Percentiles rank a stretch among this genome's conserved stretches.
These are phyloP conservation scores for Trachelus stipa DNA, from an alignment of 2,888 invertebrate species.

Conservation along the genomic window DNA sequence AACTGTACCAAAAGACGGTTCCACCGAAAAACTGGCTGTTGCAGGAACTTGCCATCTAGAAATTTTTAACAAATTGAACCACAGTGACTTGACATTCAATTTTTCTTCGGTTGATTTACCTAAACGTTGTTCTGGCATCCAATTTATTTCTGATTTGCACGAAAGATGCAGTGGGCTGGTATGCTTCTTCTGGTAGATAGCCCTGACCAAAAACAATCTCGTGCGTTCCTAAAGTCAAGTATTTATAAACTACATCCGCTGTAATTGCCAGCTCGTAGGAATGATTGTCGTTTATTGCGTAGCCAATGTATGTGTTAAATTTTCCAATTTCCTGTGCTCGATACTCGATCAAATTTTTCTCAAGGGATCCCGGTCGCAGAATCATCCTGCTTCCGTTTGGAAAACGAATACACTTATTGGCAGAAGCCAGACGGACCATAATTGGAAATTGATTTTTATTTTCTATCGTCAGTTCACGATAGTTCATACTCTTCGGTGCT, in stretches of 20 bases:
- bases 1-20: conserved; percentile 70
- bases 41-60: conserved; percentile 69
- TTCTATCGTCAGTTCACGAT: conserved; percentile 52
- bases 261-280: conserved; percentile 62
- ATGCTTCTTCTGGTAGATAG: conserved; percentile 63
- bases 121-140: conserved; percentile 38
- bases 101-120: conserved; percentile 30
- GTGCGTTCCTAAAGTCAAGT: conserved; percentile 48
- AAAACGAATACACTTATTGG: conserved; percentile 36
- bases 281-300: conserved; percentile 65
- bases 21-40: conserved; percentile 67
- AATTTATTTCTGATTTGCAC: conserved; percentile 46
- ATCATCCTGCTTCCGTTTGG: conserved; percentile 37
- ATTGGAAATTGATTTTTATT: conserved; percentile 64
- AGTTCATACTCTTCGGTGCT: conserved; percentile 47
- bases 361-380: conserved; percentile 29
- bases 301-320: conserved; percentile 60
- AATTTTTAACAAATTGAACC: background rate
- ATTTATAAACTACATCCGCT: conserved; percentile 63
- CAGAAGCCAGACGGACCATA: conserved; percentile 35
- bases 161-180: conserved; percentile 31
- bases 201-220: conserved; percentile 62
- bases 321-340: conserved; percentile 50
- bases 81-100: conserved; percentile 12
- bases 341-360: conserved; percentile 36